phyloP scores from a whole-genome alignment of 1,140 invertebrate genomes.

The Streblospio benedicti region DNA sequence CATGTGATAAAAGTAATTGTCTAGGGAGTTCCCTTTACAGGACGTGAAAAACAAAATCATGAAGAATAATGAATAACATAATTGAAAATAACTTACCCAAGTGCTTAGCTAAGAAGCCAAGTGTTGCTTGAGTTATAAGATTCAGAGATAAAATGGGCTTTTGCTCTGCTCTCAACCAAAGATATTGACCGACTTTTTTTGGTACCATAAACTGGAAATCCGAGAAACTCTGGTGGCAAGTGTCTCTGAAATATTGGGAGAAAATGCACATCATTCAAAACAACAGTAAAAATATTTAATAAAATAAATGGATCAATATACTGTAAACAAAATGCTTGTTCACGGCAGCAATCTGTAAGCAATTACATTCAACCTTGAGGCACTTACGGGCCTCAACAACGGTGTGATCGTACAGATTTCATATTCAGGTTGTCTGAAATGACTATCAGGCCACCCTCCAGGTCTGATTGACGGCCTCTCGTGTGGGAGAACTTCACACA shows the following conservation, averaged over 20 bases:
- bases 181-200: constrained; percentile 33
- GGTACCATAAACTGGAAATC: constrained; percentile 49
- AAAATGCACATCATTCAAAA: constrained; percentile 1
- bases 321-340: background rate
- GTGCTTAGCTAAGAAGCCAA: constrained; percentile 44
- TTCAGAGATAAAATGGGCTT: constrained; percentile 41
- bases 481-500: too few relatives aligned
- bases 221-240: constrained; percentile 48
- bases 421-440: background rate
- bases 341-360: background rate
- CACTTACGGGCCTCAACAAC: background rate
- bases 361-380: background rate
- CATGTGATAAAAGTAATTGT: background rate
- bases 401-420: background rate
- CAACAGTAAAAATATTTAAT: constrained; percentile 6
- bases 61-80: background rate
- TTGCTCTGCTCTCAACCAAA: constrained; percentile 39
- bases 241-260: constrained; percentile 38
- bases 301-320: background rate
- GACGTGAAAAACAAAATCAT: background rate
- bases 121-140: constrained; percentile 30
- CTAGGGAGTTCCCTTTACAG: background rate
- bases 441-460: too few relatives aligned
- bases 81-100: constrained; percentile 32
- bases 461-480: too few relatives aligned